Evolutionary conservation across 1,140 invertebrate species (phyloP).

Genomic region (Caenorhabditis briggsae): DNA sequence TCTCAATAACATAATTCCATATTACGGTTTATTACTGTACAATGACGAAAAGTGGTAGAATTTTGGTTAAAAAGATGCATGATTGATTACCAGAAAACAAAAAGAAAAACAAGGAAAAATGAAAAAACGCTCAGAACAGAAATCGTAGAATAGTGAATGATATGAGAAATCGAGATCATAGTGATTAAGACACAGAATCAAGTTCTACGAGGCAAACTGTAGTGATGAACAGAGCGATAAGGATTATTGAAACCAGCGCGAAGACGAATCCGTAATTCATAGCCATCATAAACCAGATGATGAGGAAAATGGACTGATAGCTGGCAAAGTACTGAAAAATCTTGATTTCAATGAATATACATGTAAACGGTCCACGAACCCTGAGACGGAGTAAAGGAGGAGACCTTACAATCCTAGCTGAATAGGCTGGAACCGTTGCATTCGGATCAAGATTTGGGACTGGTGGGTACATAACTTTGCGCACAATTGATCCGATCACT

Average conservation of each 20-base stretch:
- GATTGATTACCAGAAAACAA: conserved; percentile 17
- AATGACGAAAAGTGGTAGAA: too few species aligned
- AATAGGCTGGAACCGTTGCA: conserved; percentile 23
- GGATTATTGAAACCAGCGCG: not conserved
- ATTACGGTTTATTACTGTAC: too few species aligned
- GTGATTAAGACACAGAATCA: not conserved
- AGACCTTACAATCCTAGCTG: not conserved
- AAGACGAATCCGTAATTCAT: not conserved
- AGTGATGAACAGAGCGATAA: not conserved
- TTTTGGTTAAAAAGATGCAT: not conserved
- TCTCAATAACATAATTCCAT: too few species aligned
- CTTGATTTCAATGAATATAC: not conserved
- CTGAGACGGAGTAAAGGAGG: conserved; percentile 12
- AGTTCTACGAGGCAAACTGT: not conserved
- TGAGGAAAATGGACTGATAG: not conserved
- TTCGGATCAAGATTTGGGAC: conserved; percentile 39
- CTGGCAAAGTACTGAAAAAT: conserved; percentile 17
- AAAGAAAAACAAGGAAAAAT: not conserved
- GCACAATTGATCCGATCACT: conserved; percentile 15
- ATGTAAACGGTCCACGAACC: not conserved
- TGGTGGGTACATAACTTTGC: conserved; percentile 28
- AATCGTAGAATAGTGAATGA: not conserved
- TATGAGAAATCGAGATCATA: not conserved
- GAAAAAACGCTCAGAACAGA: not conserved
- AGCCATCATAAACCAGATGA: not conserved